Evolutionary conservation across 2,113 vertebrate genomes (phyloP), one percentile per base, ranked within the genome.

Genomic region (Pelodiscus sinensis): DNA sequence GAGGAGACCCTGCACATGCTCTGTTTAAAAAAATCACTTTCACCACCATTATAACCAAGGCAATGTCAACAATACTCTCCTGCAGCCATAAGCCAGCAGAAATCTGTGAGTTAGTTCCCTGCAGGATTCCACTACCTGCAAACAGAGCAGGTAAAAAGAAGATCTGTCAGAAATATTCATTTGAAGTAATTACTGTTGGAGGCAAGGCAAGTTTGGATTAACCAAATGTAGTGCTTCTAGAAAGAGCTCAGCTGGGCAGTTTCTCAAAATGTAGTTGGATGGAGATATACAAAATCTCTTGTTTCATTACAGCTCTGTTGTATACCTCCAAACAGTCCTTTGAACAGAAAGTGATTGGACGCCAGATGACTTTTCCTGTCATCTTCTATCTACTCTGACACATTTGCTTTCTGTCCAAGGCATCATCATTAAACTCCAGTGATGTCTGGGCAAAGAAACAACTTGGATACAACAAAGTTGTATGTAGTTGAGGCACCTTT

Each of bases 361-460:
- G 25, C 55, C 35, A 55, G 68, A 65, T 54, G 50, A 38, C 12
- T 18, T 29, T 10, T 83, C 90, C 13, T 18, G 21, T 8, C n/a
- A 1, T 82, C 91, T 90, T 82, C 21, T 9, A 29, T 75, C 60
- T 79, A 65, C 62, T 15, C 2, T 57, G 0, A 65, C 27, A 27
- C 3, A 1, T 6, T 0, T 87, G 3, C 31, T 5, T 31, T 81
- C 8, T 82, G 68, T 24, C 19, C 3, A 50, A 35, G 18, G 1
- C 31, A 21, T 2, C 24, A 79, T 57, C 77, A 81, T 50, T 86
- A 51, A 86, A 84, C 87, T 38, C 78, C 68, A 31, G 12, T 78
- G 81, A 18, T 94, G 57, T 24, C 79, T 82, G 22, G n/a, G 68
- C 60, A 92, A 82, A 9, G 80, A 91, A 92, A 82, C 3, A 54